A percentile compares a stretch with the other conserved stretches of the same genome.
Evolutionary conservation across 1,140 invertebrate species (phyloP).

Genomic region (Adoxophyes honmai): DNA sequence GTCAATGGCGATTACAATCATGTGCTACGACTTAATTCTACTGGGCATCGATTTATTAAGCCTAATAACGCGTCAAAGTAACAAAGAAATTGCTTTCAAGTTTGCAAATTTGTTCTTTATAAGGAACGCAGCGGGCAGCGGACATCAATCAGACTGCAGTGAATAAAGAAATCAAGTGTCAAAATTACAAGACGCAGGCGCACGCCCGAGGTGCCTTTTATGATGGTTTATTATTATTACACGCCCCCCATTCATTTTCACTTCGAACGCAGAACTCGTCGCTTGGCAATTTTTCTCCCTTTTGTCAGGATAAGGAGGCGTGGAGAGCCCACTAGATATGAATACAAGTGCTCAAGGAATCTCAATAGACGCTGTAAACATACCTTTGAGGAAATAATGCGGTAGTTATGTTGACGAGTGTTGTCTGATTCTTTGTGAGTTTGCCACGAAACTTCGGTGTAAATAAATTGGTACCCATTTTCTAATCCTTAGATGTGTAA

Average conservation of each 20-base stretch:
- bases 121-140: slow-evolving; percentile 37
- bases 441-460: no score
- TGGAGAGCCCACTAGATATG: slow-evolving; percentile 33
- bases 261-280: slow-evolving; percentile 42
- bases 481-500: no score
- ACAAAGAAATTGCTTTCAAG: slow-evolving; percentile 12
- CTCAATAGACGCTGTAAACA: slow-evolving; percentile 28
- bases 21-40: no score
- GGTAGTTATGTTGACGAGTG: neutral
- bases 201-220: slow-evolving; percentile 27
- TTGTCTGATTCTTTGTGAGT: no score
- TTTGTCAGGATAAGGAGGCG: slow-evolving; percentile 40
- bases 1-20: no score
- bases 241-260: slow-evolving; percentile 43
- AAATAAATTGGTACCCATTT: no score
- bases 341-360: slow-evolving; percentile 33
- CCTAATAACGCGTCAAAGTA: slow-evolving; percentile 22
- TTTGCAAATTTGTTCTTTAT: slow-evolving; percentile 9
- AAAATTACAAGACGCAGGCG: slow-evolving; percentile 45
- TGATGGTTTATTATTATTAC: slow-evolving; percentile 45
- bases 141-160: slow-evolving; percentile 21
- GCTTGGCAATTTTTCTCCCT: slow-evolving; percentile 51
- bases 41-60: slow-evolving; percentile 16
- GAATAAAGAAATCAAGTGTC: slow-evolving; percentile 63
- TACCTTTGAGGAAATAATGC: neutral